Conservation (phyloP, 2,113 vertebrate species). For the Corynorhinus townsendii region DNA sequence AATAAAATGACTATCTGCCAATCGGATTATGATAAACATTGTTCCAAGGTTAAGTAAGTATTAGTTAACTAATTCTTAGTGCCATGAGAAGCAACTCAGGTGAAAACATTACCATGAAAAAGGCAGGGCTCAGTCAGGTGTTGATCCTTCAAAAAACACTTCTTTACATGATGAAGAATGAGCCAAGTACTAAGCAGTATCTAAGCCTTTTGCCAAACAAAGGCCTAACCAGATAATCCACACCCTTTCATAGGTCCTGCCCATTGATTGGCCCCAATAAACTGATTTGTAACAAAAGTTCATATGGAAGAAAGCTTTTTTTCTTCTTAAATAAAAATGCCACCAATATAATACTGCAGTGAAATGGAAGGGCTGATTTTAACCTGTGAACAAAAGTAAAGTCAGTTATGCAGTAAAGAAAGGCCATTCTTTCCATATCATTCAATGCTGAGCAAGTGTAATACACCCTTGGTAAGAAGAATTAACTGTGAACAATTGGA, state of each 20-base stretch:
- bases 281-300: constrained; percentile 63
- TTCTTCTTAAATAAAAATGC: constrained; percentile 66
- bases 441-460: constrained; percentile 43
- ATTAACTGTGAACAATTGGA: constrained; percentile 63
- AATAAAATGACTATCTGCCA: constrained; percentile 60
- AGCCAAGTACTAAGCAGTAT: constrained; percentile 40
- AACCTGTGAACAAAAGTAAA: constrained; percentile 67
- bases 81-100: constrained; percentile 66
- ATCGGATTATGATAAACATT: constrained; percentile 66
- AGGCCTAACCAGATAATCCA: constrained; percentile 64
- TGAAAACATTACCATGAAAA: constrained; percentile 73
- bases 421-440: constrained; percentile 59
- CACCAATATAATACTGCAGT: constrained; percentile 64
- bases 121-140: constrained; percentile 60
- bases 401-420: constrained; percentile 64
- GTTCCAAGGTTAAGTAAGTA: constrained; percentile 71
- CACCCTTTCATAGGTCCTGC: constrained; percentile 43
- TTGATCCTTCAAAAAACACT: constrained; percentile 61
- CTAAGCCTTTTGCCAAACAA: constrained; percentile 62
- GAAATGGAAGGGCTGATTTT: constrained; percentile 68
- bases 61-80: constrained; percentile 66
- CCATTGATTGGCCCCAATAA: constrained; percentile 66
- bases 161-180: constrained; percentile 58
- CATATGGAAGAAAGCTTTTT: constrained; percentile 66
- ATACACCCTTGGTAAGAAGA: constrained; percentile 51